Evolutionary conservation across 2,888 invertebrate genomes (phyloP), one percentile per base, ranked within the genome.

Genomic region (Drosophila paranaensis): DNA sequence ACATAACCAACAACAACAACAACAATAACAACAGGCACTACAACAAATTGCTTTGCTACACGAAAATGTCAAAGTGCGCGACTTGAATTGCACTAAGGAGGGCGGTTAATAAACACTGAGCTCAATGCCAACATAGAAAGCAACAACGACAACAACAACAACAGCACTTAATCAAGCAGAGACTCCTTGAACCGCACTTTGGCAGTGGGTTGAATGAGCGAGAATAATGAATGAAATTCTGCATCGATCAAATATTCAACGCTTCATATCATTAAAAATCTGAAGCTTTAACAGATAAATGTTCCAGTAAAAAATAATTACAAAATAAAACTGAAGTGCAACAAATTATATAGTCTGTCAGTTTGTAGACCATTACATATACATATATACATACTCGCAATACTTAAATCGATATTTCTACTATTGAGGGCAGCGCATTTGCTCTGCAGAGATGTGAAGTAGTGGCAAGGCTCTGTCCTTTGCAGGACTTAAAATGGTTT

Each of bases 41-140:
- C 80, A 88, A 74, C 76, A 83, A 83, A 88, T 83, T 83, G 82
- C 82, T 88, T 78, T 76, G 77, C 72, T 43, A 88, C 86, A 88
- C 61, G 80, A 73, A 73, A 73, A 74, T 81, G 87, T 82, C 84
- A 84, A 83, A 86, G 87, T 74, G 71, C 73, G 65, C 75, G 75
- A 60, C 54, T 53, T 71, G 61, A 57, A 51, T 53, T 60, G 61
- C 57, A 43, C 39, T 27, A 37, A 58, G 51, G 39, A 73, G 85
- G 82, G 80, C 78, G 80, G 86, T 56, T 71, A 76, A 81, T 78
- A 85, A 83, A 69, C 88, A 83, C 67, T 77, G 60, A 79, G 70
- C 67, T 40, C 72, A 68, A 61, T 65, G 67, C 51, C 66, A 20
- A 58, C 51, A 57, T 42, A 33, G 30, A 62, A 79, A 70, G 57